Conservation (phyloP, 1,140 invertebrate genomes). For the Lethocerus indicus region DNA sequence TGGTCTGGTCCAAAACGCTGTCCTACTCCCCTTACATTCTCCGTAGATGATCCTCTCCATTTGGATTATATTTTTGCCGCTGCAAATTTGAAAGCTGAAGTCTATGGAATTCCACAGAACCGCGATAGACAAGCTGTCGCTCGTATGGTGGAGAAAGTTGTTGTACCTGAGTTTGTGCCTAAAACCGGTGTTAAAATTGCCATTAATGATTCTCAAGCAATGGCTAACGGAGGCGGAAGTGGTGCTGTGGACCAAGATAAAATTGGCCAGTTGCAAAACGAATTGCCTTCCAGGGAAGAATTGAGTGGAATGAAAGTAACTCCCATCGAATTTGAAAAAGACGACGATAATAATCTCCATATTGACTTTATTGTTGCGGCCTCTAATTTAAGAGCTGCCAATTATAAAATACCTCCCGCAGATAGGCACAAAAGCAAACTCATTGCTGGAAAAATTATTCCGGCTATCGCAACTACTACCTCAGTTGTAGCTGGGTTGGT, state of each 20-base stretch:
- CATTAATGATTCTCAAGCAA: conserved; percentile 82
- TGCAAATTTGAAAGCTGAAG: conserved; percentile 82
- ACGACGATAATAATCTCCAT: conserved; percentile 95
- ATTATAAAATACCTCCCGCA: conserved; percentile 87
- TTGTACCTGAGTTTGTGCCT: conserved; percentile 79
- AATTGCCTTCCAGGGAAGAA: conserved; percentile 40
- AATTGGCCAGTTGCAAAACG: conserved; percentile 45
- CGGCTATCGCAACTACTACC: conserved; percentile 97
- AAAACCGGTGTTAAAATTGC: conserved; percentile 82
- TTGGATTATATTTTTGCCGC: conserved; percentile 83
- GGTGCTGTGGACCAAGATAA: conserved; percentile 50
- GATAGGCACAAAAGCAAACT: conserved; percentile 94
- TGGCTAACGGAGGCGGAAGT: conserved; percentile 16
- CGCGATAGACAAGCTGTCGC: conserved; percentile 49
- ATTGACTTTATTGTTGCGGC: conserved; percentile 98
- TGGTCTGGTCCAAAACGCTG: conserved; percentile 99
- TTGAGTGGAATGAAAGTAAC: conserved; percentile 49
- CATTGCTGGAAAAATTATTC: conserved; percentile 98
- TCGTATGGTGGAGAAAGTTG: conserved; percentile 41
- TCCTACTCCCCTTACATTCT: conserved; percentile 64
- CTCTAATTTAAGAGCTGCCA: conserved; percentile 89
- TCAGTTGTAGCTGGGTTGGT: conserved; percentile 90
- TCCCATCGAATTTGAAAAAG: conserved; percentile 97
- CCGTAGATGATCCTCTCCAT: conserved; percentile 57
- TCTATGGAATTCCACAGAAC: conserved; percentile 67